Evolutionary conservation across 2,888 invertebrate species (phyloP), one percentile per base, ranked within the genome.

Genomic region (Barypeithes pellucidus): DNA sequence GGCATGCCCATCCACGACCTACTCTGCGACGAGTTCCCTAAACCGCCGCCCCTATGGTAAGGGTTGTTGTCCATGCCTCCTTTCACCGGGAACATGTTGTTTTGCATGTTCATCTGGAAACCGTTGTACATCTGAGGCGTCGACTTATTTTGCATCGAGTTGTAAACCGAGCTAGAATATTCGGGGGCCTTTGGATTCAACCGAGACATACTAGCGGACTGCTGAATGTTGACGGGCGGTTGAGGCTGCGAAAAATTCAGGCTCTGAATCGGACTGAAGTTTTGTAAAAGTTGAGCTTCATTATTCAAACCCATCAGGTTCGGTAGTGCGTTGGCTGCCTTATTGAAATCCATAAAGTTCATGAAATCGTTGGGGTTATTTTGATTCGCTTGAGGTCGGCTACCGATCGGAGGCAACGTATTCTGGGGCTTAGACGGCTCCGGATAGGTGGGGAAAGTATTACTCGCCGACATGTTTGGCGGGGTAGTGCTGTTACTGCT

Each of bases 101-200:
- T 79, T 67, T 78, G 80, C 68, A 76, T 76, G 68, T 77, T 78
- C 76, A 80, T 76, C 59, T 78, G 81, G 66, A 77, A 81, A 8
- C 81, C 81, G 68, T 81, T 82, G 69, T 79, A 82, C 52, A 80
- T 76, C 39, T 80, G 79, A 2, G 81, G 80, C 20, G 79, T 67
- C 3, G 76, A 77, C 45, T 73, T 79, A 33, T 71, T 77, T 82
- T 79, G 84, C 72, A 82, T 82, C 57, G 80, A 80, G 63, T 52
- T 76, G 62, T 77, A 80, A 18, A 71, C 71, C 76, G 87, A 88
- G 75, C 89, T 89, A 0, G 91, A 90, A 83, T 94, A 95, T 81
- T 93, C 93, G 0, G 94, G 94, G 3, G 94, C 94, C 79, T 94
- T 91, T 0, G 94, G 94, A 85, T 95, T 95, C 45, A 95, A 87